Evolutionary conservation across 2,888 invertebrate species (phyloP), one percentile per base, ranked within the genome.

Genomic region (Erannis defoliaria): DNA sequence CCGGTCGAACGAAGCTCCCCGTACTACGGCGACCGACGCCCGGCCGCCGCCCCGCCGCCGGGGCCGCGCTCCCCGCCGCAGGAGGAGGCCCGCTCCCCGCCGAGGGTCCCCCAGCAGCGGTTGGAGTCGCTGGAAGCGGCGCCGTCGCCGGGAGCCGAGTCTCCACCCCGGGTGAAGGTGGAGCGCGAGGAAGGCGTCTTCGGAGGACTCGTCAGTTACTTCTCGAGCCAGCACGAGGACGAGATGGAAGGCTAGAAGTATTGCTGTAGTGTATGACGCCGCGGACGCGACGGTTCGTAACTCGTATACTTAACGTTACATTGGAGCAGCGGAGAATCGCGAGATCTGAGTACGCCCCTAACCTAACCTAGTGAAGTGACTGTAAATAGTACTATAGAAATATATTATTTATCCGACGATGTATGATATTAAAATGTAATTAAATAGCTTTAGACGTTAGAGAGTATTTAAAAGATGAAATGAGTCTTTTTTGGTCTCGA

Each of bases 181-280:
- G 63, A 56, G 54, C 88, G 73, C 89, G 95, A 94, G 62, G 94
- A 94, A 70, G 93, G 94, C 49, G 97, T 97, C 81, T 98, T 98
- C 86, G 97, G 97, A 37, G 98, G 98, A 4, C 94, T 98, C 75
- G 98, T 98, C 62, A 97, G 97, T 84, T 98, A 98, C 90, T 98
- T 98, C 89, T 97, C 97, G 73, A 97, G 97, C 81, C 98, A 98
- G 87, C 95, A 95, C 73, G 96, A 97, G 84, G 97, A 97, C 82
- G 97, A 97, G 88, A 94, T 97, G 78, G 97, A 97, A 86, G 95
- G 86, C 67, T 90, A 86, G 78, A 35, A 9, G 12, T 23, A 14
- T 8, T 6, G 9, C 9, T 45, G 12, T 26, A 26, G 1, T 29
- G 16, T 29, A 12, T 12, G 2, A 1, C 8, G 18, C 16, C n/a